Base-by-base conservation (phyloP, 2,113 vertebrate genomes). In the Pteropus alecto region DNA sequence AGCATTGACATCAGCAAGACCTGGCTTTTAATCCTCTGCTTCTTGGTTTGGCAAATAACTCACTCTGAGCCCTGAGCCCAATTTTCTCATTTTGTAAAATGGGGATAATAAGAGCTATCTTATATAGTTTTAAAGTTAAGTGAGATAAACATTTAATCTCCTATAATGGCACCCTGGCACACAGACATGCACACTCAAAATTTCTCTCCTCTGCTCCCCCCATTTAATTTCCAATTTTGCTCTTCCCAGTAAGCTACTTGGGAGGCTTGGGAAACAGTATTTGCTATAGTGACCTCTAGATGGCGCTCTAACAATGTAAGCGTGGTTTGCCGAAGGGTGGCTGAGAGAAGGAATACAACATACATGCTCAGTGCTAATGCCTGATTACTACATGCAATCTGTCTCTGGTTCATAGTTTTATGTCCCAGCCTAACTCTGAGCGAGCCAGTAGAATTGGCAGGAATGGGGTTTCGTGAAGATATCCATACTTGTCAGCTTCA, bases 271-370 rank as follows among this genome's bases (percentile, higher is more conserved):
- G 46, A 28, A 82, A 71, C 26, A 2, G 2, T 28, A 35, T 68
- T 87, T 93, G 41, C 41, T 38, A 4, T 3, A 58, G 41, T 41
- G 54, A 74, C 61, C 95, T 95, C 67, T 96, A 97, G 96, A 91
- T 97, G 96, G 96, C 33, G 58, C 10, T 48, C 81, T 94, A 71
- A 73, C 78, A 95, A 87, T 85, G 35, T 68, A 21, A 84, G 79
- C 33, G 6, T 73, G 46, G 24, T 76, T 71, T 60, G 33, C 43
- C 35, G 78, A 35, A 87, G 30, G 70, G 35, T 94, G 30, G 33
- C 60, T 43, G 11, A 24, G 63, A 70, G n/a, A 54, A 90, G 76
- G 16, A 91, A 60, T 12, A 12, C 13, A 33, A 6, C 35, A 19
- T 12, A 6, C 5, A 60, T 60, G 4, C 5, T 43, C 19, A 24